Base-by-base conservation (phyloP, 2,113 vertebrate genomes). In the Spermophilus dauricus region DNA sequence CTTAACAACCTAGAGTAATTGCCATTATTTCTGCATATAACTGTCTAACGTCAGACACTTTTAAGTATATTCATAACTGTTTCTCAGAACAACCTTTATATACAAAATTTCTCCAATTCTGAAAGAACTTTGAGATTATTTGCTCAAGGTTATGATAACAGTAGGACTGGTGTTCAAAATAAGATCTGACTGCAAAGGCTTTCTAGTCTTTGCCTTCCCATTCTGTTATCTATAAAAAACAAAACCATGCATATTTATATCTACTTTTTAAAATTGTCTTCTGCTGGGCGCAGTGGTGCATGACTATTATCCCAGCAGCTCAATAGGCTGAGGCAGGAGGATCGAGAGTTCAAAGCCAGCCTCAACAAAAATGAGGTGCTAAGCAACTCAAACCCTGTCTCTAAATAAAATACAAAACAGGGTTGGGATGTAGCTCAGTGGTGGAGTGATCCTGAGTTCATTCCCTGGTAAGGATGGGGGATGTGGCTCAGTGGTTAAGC, bases 51-150 rank as follows among this genome's bases (percentile, higher is more conserved):
- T 75, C 65, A 80, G 17, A 14, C 26, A 61, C 17, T 63, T 56
- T n/a, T 12, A 65, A 39, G 14, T 63, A 56, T 75, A 70, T 69
- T 34, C 8, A 16, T 84, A 80, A 28, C 32, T 85, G n/a, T 85
- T 67, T 39, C 58, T 83, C 14, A 42, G 67, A 80, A 75, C 53
- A 80, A 86, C 42, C n/a, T 32, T 37, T 42, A 32, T 76, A 28
- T 20, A 9, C 30, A 45, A 45, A 45, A 30, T 69, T 89, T 26
- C 51, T 75, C 37, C 24, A 16, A 39, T 83, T 67, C 83, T 95
- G 56, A 75, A 93, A 96, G 67, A 26, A 4, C 63, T 96, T 78
- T 84, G 24, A 95, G 28, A 26, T 94, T 86, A 83, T 92, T 97
- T 95, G 11, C 63, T 56, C 39, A 87, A 80, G 26, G 26, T 89